Base-by-base conservation (phyloP, 2,797 vertebrate species). In the Cygnus olor region DNA sequence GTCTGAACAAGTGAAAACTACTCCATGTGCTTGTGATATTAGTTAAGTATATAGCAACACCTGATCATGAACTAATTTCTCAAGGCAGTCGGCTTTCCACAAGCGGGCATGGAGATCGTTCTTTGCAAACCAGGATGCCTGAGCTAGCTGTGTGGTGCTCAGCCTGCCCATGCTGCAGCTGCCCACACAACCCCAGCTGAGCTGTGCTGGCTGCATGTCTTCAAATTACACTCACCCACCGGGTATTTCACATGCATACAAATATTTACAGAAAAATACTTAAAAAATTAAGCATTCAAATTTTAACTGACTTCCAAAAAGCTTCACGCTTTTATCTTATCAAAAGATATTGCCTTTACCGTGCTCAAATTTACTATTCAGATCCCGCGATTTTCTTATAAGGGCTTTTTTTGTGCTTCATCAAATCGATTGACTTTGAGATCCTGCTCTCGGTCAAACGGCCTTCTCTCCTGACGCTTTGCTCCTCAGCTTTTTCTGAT, bases 341-440 rank as follows among this genome's bases (percentile, higher is more conserved):
- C 99, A 98, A 97, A 99, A 99, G 99, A 99, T 99, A 94, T 94
- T 98, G 94, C 99, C 98, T 92, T 98, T 99, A 97, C 99, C 99
- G 95, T 99, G 99, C 89, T 99, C 99, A 98, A 99, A 99, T 61
- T 98, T 98, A 10, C 98, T 98, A 97, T 99, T 99, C 38, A 99
- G 98, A 96, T 99, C 99, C 97, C 98, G 98, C 80, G 99, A 99
- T 97, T 99, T 99, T 96, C 98, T 99, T 89, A 99, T 96, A 54
- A 99, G 97, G 36, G 98, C 98, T 97, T 99, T 98, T 99, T 99
- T 95, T 99, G 99, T 14, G 99, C 99, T 80, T 99, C 99, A 22
- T 99, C 99, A 89, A 99, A 99, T 34, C 97, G 98, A 96, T 99
- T 99, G 80, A 99, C 99, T 96, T 99, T 98, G 95, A 99, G 98